Conservation (phyloP, 2,113 vertebrate species). For the Prunella fulvescens region DNA sequence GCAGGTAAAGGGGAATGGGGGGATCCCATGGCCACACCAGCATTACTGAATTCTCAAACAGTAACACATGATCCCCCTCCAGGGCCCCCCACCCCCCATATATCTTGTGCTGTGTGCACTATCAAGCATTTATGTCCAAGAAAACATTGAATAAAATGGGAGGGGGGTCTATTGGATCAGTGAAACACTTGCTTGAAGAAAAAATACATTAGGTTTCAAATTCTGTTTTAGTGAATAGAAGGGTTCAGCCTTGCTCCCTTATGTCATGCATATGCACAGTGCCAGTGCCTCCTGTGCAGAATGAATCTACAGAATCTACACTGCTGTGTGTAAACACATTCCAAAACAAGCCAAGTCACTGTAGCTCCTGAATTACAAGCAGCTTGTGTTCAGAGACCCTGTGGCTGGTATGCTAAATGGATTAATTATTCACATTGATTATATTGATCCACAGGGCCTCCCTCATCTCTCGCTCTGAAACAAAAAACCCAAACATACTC, state of each 20-base stretch:
- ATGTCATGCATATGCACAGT: neutral
- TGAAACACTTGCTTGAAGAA: neutral
- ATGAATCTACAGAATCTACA: neutral
- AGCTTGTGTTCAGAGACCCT: neutral
- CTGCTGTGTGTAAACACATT: neutral
- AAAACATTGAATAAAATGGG: neutral
- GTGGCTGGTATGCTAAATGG: neutral
- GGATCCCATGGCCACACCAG: neutral
- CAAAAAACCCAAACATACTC: neutral
- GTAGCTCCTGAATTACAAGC: neutral
- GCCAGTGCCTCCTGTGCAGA: neutral
- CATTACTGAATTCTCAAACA: neutral
- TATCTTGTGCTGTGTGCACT: neutral
- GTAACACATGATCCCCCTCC: neutral
- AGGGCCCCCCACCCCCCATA: rapidly evolving
- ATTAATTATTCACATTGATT: slow-evolving; percentile 21
- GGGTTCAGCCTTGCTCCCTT: neutral
- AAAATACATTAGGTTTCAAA: neutral
- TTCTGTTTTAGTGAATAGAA: neutral
- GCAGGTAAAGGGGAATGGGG: rapidly evolving
- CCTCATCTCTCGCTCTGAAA: neutral
- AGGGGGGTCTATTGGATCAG: neutral
- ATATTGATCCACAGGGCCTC: neutral
- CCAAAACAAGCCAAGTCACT: neutral
- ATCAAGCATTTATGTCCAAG: neutral